phyloP scores from a whole-genome alignment of 2,888 invertebrate genomes.

The Heliconius charithonia region DNA sequence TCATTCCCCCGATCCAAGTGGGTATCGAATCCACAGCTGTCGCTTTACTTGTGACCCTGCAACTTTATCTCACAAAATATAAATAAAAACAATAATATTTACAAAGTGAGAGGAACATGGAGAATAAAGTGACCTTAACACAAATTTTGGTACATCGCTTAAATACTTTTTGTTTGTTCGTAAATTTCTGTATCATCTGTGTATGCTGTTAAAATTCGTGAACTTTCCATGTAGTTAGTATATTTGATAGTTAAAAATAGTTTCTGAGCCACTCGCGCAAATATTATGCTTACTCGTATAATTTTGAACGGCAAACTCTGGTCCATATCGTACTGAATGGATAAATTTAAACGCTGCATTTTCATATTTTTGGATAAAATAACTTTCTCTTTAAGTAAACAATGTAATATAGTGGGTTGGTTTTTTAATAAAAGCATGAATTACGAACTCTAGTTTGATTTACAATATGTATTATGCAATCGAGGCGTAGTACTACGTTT shows the following conservation, averaged over 20 bases:
- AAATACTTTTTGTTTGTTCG: neutral
- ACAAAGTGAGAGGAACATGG: neutral
- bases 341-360: conserved; percentile 16
- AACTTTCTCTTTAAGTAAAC: neutral
- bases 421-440: neutral
- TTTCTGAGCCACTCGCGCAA: neutral
- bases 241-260: conserved; percentile 12
- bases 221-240: neutral
- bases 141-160: neutral
- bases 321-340: neutral
- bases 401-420: neutral
- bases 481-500: neutral
- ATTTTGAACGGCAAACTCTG: conserved; percentile 14
- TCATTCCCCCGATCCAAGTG: too few species aligned
- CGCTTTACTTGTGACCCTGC: too few species aligned
- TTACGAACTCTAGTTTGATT: neutral
- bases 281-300: conserved; percentile 11
- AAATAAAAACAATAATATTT: neutral
- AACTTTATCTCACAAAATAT: too few species aligned
- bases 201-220: neutral
- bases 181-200: neutral
- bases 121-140: neutral
- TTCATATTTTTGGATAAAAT: conserved; percentile 15
- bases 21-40: too few species aligned
- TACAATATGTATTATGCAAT: neutral